Evolutionary conservation across 2,888 invertebrate species (phyloP).

Genomic region (Aspidiotus destructor): DNA sequence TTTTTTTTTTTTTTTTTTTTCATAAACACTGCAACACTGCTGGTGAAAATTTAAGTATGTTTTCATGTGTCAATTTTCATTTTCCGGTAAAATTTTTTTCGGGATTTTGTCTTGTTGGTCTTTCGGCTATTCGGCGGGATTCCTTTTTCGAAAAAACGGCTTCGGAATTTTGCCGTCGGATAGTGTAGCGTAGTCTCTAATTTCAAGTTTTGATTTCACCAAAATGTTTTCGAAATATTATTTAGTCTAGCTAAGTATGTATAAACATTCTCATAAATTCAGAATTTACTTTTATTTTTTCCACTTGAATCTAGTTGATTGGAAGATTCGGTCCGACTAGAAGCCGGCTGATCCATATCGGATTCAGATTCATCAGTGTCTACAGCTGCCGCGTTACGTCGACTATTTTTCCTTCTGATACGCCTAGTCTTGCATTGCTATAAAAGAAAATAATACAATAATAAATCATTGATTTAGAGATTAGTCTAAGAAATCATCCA

Average conservation of each 20-base stretch:
- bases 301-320: conserved; percentile 53
- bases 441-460: conserved; percentile 15
- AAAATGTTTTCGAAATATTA: no score
- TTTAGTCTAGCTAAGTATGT: no score
- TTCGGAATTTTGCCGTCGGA: no score
- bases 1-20: no score
- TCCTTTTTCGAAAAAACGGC: no score
- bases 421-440: conserved; percentile 37
- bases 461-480: background rate
- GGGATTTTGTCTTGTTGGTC: no score
- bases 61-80: background rate
- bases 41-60: no score
- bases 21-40: no score
- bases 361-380: conserved; percentile 59
- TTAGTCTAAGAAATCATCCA: background rate
- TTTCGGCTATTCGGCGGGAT: no score
- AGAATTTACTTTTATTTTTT: conserved; percentile 33
- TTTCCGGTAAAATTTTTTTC: no score
- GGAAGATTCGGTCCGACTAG: conserved; percentile 63
- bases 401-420: conserved; percentile 40
- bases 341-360: conserved; percentile 61
- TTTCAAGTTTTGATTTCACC: no score
- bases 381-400: conserved; percentile 51
- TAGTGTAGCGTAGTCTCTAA: no score
- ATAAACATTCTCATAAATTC: background rate